Conservation (phyloP, 2,888 invertebrate genomes). For the Tuta absoluta region DNA sequence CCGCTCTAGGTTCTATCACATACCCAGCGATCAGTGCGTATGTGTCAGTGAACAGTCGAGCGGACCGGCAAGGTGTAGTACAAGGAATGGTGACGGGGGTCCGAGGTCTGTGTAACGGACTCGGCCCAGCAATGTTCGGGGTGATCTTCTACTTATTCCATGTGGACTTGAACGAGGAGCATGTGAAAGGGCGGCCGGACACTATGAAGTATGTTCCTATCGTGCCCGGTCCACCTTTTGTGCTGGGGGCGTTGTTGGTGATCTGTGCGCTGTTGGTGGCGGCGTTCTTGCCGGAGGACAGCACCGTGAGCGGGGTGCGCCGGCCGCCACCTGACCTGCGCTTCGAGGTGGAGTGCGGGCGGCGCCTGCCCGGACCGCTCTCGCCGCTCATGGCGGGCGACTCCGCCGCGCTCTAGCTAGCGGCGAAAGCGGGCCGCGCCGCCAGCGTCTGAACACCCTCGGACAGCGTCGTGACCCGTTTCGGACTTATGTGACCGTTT, state of each 20-base stretch:
- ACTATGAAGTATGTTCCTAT: conserved; percentile 84
- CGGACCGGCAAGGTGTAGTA: conserved; percentile 97
- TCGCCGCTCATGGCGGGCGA: conserved; percentile 90
- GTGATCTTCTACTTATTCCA: conserved; percentile 99
- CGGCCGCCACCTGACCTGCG: conserved; percentile 87
- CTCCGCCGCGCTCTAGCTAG: conserved; percentile 86
- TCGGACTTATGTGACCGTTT: conserved; percentile 55
- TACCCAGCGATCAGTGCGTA: conserved; percentile 99
- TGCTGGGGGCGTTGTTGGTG: conserved; percentile 98
- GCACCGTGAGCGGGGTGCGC: conserved; percentile 53
- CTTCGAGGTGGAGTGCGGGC: conserved; percentile 90
- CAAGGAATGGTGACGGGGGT: conserved; percentile 99
- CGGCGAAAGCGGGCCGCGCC: conserved; percentile 66
- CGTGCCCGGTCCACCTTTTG: conserved; percentile 98
- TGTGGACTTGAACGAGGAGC: conserved; percentile 95
- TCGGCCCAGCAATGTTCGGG: conserved; percentile 99
- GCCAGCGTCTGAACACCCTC: conserved; percentile 66
- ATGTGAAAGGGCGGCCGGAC: conserved; percentile 57
- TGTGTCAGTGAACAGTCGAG: conserved; percentile 97
- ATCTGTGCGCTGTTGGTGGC: conserved; percentile 97
- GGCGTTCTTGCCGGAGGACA: conserved; percentile 89
- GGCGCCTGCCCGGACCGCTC: conserved; percentile 88
- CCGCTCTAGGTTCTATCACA: conserved; percentile 97
- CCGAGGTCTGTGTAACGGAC: conserved; percentile 97
- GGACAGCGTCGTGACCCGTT: not conserved